phyloP scores from a whole-genome alignment of 2,888 invertebrate genomes.

The Agonopterix alstromeriana region DNA sequence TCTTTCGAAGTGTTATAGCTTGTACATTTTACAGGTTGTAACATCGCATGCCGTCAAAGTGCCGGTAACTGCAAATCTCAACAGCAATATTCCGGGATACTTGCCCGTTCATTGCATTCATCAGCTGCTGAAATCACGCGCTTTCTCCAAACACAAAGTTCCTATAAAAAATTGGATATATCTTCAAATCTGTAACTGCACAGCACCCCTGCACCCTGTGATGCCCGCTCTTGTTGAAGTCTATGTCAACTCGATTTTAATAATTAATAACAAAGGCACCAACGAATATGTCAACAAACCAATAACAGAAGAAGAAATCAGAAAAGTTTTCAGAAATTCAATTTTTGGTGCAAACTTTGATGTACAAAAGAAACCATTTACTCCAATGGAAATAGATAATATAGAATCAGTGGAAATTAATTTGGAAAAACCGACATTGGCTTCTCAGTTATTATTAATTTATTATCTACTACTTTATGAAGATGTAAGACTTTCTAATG shows the following conservation, averaged over 20 bases:
- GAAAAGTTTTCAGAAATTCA: conserved; percentile 87
- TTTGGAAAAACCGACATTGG: conserved; percentile 81
- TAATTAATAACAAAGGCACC: conserved; percentile 79
- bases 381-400: conserved; percentile 75
- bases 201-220: conserved; percentile 94
- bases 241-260: conserved; percentile 93
- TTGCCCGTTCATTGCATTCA: conserved; percentile 98
- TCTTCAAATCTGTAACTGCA: conserved; percentile 91
- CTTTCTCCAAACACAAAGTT: conserved; percentile 97
- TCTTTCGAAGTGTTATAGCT: no score
- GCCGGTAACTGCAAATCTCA: conserved; percentile 92
- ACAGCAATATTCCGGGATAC: conserved; percentile 92
- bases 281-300: conserved; percentile 93
- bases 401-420: conserved; percentile 68
- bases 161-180: conserved; percentile 98
- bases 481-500: conserved; percentile 88
- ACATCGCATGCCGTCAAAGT: conserved; percentile 97
- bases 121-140: conserved; percentile 93
- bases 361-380: conserved; percentile 67
- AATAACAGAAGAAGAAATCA: conserved; percentile 92
- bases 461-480: conserved; percentile 96
- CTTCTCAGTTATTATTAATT: conserved; percentile 91
- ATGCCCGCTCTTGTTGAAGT: conserved; percentile 95
- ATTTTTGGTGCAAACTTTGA: conserved; percentile 86
- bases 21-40: conserved; percentile 79